Evolutionary conservation across 2,888 invertebrate genomes (phyloP), one percentile per base, ranked within the genome.

Genomic region (Cerastis rubricosa): DNA sequence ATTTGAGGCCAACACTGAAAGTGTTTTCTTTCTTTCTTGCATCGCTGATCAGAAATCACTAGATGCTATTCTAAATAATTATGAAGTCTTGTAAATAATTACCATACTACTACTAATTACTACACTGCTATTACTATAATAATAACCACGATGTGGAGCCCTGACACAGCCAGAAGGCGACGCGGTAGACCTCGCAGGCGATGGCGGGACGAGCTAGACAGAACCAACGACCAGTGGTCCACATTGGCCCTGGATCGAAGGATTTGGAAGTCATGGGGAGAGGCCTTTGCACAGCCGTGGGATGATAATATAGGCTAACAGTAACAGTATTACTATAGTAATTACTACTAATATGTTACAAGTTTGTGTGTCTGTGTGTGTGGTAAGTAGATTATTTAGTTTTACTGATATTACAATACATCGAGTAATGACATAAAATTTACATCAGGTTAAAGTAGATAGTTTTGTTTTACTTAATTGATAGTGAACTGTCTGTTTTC

Each of bases 301-400:
- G n/a, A n/a, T n/a, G n/a, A n/a, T n/a, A n/a, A n/a, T n/a, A n/a
- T n/a, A n/a, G n/a, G n/a, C n/a, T n/a, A n/a, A n/a, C n/a, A n/a
- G n/a, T n/a, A n/a, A n/a, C n/a, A n/a, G n/a, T n/a, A n/a, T n/a
- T n/a, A n/a, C n/a, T n/a, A n/a, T n/a, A n/a, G 61, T 74, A 63
- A 67, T 59, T 59, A 71, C 51, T 61, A 49, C 47, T 59, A 45
- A 69, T 49, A 47, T 43, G 9, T 25, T 40, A 12, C 45, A n/a
- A n/a, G n/a, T n/a, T 2, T 19, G 19, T 29, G 14, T 5, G 19
- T 35, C 12, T 7, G 14, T 67, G 22, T 64, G 25, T 57, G 35
- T 51, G 43, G 12, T 29, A n/a, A 43, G 64, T 29, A 1, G 25
- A 22, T 76, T 25, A 25, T 47, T 25, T 35, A 1, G 14, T 47